Percentiles rank a stretch among this genome's conserved stretches.
phyloP scores from a whole-genome alignment of 2,113 vertebrate species.

The Scytalopus superciliaris region DNA sequence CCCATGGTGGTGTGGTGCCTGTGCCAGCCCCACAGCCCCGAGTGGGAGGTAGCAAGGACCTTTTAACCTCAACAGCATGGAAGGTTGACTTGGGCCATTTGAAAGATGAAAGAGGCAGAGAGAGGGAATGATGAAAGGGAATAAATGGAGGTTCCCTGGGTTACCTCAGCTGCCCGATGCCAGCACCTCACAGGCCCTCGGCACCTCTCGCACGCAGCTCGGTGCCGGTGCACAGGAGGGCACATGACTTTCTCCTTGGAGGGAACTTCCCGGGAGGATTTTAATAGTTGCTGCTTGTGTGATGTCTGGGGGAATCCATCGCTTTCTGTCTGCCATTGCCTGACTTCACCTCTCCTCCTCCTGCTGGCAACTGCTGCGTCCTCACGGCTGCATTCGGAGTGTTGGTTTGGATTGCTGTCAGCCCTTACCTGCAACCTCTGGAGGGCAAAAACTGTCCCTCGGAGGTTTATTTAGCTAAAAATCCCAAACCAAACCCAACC shows the following conservation, averaged over 20 bases:
- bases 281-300: slow-evolving; percentile 43
- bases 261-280: slow-evolving; percentile 47
- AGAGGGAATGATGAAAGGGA: slow-evolving; percentile 6
- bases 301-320: background rate
- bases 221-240: background rate
- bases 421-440: background rate
- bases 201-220: background rate
- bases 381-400: background rate
- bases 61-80: background rate
- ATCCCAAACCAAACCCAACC: too few species aligned
- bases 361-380: background rate
- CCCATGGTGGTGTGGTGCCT: fast-evolving
- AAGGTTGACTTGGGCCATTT: background rate
- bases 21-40: fast-evolving
- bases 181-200: background rate
- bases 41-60: background rate
- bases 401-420: background rate
- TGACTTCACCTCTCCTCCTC: slow-evolving; percentile 38
- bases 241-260: slow-evolving; percentile 4
- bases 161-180: slow-evolving; percentile 44
- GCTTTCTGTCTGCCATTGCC: background rate
- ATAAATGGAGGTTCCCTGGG: background rate
- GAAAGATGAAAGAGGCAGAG: background rate
- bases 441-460: background rate
- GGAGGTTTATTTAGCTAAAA: background rate